Evolutionary conservation across 2,797 vertebrate genomes (phyloP).

Genomic region (Ctenopoma multispine): DNA sequence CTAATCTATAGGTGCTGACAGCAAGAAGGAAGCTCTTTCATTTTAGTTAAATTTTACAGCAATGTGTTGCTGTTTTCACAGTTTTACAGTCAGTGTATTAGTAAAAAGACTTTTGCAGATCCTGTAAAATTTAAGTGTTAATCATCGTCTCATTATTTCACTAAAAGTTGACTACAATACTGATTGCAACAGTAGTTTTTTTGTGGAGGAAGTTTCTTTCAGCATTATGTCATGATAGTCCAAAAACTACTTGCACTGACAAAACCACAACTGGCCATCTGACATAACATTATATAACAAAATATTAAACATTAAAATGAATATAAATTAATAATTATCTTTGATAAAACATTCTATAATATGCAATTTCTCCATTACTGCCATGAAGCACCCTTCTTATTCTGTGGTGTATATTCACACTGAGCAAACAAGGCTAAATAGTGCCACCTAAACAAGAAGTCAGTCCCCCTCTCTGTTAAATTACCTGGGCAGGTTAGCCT

Average conservation of each 20-base stretch:
- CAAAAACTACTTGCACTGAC: not conserved
- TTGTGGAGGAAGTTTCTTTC: slow-evolving; percentile 3
- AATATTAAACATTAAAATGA: not conserved
- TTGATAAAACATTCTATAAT: not conserved
- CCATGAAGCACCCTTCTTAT: not conserved
- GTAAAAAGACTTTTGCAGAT: not conserved
- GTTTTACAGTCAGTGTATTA: not conserved
- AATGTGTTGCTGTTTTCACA: not conserved
- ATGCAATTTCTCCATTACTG: not conserved
- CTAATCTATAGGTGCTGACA: not conserved
- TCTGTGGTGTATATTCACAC: not conserved
- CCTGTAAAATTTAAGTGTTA: slow-evolving; percentile 8
- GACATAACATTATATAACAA: too few relatives aligned
- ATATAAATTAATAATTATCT: not conserved
- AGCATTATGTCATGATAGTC: slow-evolving; percentile 1
- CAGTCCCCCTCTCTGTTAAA: slow-evolving; percentile 11
- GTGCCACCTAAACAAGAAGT: slow-evolving; percentile 7
- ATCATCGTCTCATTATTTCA: not conserved
- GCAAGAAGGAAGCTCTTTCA: not conserved
- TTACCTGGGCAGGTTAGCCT: slow-evolving; percentile 14
- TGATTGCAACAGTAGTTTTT: slow-evolving; percentile 40
- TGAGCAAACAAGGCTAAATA: slow-evolving; percentile 16
- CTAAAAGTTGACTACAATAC: not conserved
- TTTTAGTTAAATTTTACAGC: too few relatives aligned
- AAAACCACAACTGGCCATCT: not conserved